Conservation (phyloP, 2,888 invertebrate genomes). For the Rhogogaster chlorosoma region DNA sequence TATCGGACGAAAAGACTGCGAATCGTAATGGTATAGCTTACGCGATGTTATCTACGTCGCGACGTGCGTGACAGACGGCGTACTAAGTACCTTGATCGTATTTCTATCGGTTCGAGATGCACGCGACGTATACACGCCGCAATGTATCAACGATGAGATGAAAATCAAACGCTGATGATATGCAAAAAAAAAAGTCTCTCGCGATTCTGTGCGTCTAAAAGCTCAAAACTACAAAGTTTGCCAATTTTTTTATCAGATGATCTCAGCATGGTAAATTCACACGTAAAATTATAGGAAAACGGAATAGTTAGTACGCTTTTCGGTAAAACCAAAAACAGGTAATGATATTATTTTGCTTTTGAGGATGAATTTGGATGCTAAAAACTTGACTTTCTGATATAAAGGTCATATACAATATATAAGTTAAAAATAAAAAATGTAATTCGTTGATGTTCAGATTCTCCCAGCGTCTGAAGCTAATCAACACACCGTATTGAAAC, state of each 20-base stretch:
- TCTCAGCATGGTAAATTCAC: too few species aligned
- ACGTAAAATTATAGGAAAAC: too few species aligned
- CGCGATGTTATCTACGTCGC: background rate
- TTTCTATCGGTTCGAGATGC: background rate
- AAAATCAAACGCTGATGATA: background rate
- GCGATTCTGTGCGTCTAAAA: background rate
- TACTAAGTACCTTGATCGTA: background rate
- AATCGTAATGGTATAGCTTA: background rate
- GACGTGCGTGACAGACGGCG: slow-evolving; percentile 22
- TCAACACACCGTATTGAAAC: background rate
- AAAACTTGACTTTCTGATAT: background rate
- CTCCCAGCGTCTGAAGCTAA: background rate
- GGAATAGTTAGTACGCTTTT: too few species aligned
- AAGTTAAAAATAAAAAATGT: background rate
- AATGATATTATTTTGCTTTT: background rate
- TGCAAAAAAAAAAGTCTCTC: background rate
- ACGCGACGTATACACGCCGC: background rate
- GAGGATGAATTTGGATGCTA: background rate
- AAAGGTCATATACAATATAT: too few species aligned
- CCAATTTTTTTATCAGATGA: too few species aligned
- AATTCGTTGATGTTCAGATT: background rate
- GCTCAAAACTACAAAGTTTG: background rate
- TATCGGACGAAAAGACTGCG: background rate
- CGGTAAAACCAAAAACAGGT: too few species aligned
- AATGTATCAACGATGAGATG: background rate